Percentiles rank a stretch among this genome's conserved stretches.
Evolutionary conservation across 2,888 invertebrate genomes (phyloP).

Genomic region (Ptychoptera albimana): DNA sequence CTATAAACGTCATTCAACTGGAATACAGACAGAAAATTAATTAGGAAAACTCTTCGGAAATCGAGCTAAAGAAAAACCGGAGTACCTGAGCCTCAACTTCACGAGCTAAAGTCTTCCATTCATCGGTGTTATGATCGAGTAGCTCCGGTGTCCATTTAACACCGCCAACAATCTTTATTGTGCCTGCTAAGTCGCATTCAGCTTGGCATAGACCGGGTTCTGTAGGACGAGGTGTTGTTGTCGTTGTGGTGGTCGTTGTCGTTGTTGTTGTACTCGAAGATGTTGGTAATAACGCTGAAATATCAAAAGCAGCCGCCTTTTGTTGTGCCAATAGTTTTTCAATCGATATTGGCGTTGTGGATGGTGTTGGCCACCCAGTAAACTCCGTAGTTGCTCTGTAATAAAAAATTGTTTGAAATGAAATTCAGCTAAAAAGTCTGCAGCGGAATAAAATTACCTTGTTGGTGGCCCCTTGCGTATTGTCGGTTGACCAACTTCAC

Average conservation of each 20-base stretch:
- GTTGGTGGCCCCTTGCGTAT: slow-evolving; percentile 76
- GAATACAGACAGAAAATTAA: slow-evolving; percentile 17
- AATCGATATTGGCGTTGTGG: slow-evolving; percentile 73
- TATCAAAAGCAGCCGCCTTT: slow-evolving; percentile 40
- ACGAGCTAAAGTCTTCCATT: slow-evolving; percentile 69
- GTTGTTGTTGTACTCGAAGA: slow-evolving; percentile 39
- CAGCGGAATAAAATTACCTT: slow-evolving; percentile 35
- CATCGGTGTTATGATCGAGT: slow-evolving; percentile 69
- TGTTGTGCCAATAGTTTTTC: slow-evolving; percentile 58
- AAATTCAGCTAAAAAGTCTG: slow-evolving; percentile 2
- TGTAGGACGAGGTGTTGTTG: slow-evolving; percentile 50
- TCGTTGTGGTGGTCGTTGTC: slow-evolving; percentile 49
- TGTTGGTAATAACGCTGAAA: slow-evolving; percentile 29
- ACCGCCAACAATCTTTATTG: slow-evolving; percentile 67
- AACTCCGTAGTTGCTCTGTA: slow-evolving; percentile 70
- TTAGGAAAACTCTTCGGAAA: background rate
- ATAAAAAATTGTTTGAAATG: slow-evolving; percentile 12
- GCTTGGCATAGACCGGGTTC: slow-evolving; percentile 63
- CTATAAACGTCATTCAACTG: slow-evolving; percentile 74
- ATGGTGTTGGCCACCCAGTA: slow-evolving; percentile 80
- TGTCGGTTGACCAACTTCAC: slow-evolving; percentile 39
- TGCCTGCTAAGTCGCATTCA: slow-evolving; percentile 74
- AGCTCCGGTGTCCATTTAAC: slow-evolving; percentile 75
- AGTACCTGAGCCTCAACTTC: slow-evolving; percentile 65
- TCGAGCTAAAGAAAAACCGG: slow-evolving; percentile 1